Base-by-base conservation (phyloP, 1,140 invertebrate genomes). In the Galendromus occidentalis region DNA sequence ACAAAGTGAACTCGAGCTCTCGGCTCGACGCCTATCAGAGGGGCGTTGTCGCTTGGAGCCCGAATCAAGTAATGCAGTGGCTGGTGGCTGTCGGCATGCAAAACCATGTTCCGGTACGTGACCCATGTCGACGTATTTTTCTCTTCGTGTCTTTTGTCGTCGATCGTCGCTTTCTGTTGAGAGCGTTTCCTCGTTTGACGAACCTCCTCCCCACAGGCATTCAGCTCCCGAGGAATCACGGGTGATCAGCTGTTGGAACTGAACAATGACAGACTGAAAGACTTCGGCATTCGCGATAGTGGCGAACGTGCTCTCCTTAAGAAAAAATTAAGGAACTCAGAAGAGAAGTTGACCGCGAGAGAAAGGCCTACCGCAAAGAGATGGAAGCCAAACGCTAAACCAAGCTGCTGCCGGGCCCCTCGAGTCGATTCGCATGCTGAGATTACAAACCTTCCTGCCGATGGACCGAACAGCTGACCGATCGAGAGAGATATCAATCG, bases 241-340 rank as follows among this genome's bases (percentile, higher is more conserved):
- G 92, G 92, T 9, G 79, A 82, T 25, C 83, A 85, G 51, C 78
- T 96, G 22, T 74, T 94, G 28, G 80, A 84, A 67, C 77, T 95
- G 29, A 89, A 91, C 71, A 88, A 88, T 0, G 82, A 86, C 20
- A 88, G 90, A 75, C 81, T 95, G 42, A 95, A 95, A 73, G 81
- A 82, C 66, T 79, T 91, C 42, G 88, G 88, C 28, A 82, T 92
- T 33, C 79, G 78, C 51, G 82, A 83, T 6, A 86, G 88, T 47
- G 87, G 59, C 18, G 75, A 91, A 73, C 88, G 90, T 69, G 81
- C 82, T 66, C 80, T 85, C 66, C 78, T 93, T 68, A 93, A 93
- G 75, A 83, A 88, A 47, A 88, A 72, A 80, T 93, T 45, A 92
- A 92, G 77, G 88, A 92, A 71, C 78, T 92, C 42, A 83, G 84